Evolutionary conservation across 2,888 invertebrate genomes (phyloP), one percentile per base, ranked within the genome.

Genomic region (Ophion ventricosus): DNA sequence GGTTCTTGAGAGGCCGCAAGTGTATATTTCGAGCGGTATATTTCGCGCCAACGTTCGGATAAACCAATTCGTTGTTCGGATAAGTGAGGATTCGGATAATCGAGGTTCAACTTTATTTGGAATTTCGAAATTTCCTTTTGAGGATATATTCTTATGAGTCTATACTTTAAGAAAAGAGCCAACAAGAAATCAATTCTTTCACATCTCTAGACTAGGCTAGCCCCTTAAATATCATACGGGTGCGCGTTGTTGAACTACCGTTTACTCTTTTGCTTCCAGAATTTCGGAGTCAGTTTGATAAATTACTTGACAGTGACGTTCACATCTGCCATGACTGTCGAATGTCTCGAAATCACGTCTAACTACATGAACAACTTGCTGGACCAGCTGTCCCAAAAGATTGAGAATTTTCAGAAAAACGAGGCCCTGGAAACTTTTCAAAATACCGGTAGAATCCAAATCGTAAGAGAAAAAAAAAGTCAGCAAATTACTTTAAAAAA

Each of bases 331-430:
- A 89, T 89, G 88, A 87, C 87, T 26, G 20, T 80, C 10, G 82
- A 87, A 14, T 84, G 86, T 29, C 80, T 73, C 35, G 79, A 87
- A 63, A 80, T 88, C 2, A 78, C 88, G 7, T 84, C 86, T 5
- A 88, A 87, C 40, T 90, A 89, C 67, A 87, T 90, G 23, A 87
- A 87, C n/a, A 85, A 87, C 73, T 83, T 91, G 23, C 56, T 87
- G 35, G 78, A 83, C 17, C 87, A 87, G 78, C 73, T 90, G 7
- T 66, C 82, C 10, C 77, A 77, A 2, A 88, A 89, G 77, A 90
- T 91, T 83, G 88, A 90, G n/a, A 77, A 85, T 23, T 89, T 90
- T 25, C 85, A 84, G 17, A 73, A 85, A 26, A 74, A 86, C 40
- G 89, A 90, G 25, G 43, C 77, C 1, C 49, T 80, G 29, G 69